Conservation (phyloP, 2,113 vertebrate genomes). For the Chunga burmeisteri region DNA sequence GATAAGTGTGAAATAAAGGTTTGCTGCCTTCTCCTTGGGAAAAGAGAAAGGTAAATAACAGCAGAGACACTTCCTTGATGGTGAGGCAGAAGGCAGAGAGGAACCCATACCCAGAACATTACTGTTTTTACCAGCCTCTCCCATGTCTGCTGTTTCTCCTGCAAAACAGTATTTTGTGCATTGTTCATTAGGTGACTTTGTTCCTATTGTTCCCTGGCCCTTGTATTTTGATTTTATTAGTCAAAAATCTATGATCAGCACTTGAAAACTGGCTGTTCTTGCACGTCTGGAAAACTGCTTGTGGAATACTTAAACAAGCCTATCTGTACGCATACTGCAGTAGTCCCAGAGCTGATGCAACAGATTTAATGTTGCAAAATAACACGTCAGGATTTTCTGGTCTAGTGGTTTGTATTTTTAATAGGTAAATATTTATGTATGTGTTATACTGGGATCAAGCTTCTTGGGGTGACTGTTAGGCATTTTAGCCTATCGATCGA, state of each 20-base stretch:
- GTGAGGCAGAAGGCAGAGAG: neutral
- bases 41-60: neutral
- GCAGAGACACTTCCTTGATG: neutral
- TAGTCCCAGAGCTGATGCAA: neutral
- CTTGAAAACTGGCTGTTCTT: neutral
- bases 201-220: neutral
- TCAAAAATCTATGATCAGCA: neutral
- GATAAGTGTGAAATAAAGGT: neutral
- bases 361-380: neutral
- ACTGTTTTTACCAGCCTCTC: neutral
- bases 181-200: neutral
- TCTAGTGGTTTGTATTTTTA: slow-evolving; percentile 4
- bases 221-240: neutral
- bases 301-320: neutral
- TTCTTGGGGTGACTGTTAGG: neutral
- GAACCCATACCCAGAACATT: neutral
- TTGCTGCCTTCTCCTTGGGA: neutral
- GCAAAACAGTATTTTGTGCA: neutral
- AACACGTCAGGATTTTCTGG: neutral
- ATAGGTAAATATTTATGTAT: neutral
- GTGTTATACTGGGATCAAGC: neutral
- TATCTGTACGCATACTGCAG: neutral
- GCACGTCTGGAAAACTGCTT: neutral
- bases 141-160: neutral
- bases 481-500: neutral